Evolutionary conservation across 2,113 vertebrate genomes (phyloP).

Genomic region (Marcusenius ussheri): DNA sequence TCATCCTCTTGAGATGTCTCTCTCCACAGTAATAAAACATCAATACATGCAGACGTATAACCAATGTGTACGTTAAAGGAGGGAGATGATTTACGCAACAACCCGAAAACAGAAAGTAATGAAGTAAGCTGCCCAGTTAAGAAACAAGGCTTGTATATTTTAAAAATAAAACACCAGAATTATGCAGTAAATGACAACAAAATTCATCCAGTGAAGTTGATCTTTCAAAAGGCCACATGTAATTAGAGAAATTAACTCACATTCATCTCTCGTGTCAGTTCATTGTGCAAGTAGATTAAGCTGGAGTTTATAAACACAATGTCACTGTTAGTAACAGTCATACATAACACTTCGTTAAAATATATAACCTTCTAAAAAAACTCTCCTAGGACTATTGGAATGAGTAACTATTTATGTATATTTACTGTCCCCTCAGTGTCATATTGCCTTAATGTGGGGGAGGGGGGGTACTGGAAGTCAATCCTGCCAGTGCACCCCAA

Average conservation of each 20-base stretch:
- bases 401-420: not conserved
- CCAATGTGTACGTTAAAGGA: not conserved
- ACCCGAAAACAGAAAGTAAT: not conserved
- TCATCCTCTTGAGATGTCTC: not conserved
- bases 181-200: not conserved
- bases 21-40: not conserved
- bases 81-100: not conserved
- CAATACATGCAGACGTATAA: not conserved
- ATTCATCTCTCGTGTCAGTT: not conserved
- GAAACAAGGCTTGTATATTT: not conserved
- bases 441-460: not conserved
- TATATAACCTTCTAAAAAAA: not conserved
- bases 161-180: not conserved
- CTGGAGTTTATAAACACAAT: not conserved
- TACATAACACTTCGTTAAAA: not conserved
- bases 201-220: not conserved
- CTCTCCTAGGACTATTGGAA: not conserved
- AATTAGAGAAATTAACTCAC: not conserved
- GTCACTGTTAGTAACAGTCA: not conserved
- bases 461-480: not conserved
- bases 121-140: not conserved
- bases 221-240: not conserved
- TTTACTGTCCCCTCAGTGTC: not conserved
- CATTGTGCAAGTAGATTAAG: not conserved
- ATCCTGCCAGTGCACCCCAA: not conserved